Evolutionary conservation across 2,113 vertebrate genomes (phyloP).

Genomic region (Merops nubicus): DNA sequence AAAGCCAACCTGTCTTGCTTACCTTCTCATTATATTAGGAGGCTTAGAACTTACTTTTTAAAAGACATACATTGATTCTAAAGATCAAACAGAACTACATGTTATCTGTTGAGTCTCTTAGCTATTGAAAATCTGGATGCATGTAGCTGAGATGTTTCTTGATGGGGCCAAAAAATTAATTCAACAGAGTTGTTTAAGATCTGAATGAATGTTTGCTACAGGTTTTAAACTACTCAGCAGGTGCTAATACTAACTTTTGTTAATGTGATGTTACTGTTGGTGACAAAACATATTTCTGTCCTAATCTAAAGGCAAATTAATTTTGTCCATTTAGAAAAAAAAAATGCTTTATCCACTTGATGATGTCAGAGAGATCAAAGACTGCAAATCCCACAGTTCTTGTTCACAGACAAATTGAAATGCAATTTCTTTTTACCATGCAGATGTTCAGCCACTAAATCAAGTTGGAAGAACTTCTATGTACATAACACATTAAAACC

Average conservation of each 20-base stretch:
- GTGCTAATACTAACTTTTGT: background rate
- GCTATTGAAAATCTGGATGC: background rate
- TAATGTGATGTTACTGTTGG: background rate
- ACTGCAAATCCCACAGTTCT: constrained; percentile 30
- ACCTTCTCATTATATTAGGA: background rate
- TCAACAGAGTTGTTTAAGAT: background rate
- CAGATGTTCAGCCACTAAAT: constrained; percentile 39
- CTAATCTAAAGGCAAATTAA: background rate
- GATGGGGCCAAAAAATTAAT: background rate
- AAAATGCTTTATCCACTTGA: background rate
- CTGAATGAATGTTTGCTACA: background rate
- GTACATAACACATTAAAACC: background rate
- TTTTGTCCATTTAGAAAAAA: constrained; percentile 21
- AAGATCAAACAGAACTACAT: background rate
- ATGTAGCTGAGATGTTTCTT: accelerated
- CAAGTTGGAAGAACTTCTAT: background rate
- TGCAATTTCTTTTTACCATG: constrained; percentile 25
- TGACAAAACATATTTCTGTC: background rate
- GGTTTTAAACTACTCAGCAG: background rate
- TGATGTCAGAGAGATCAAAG: constrained; percentile 39
- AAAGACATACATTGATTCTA: background rate
- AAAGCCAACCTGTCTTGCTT: accelerated
- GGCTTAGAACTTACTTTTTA: background rate
- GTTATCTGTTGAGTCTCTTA: accelerated
- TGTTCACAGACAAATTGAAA: constrained; percentile 55